Evolutionary conservation across 1,140 invertebrate species (phyloP), one percentile per base, ranked within the genome.

Genomic region (Metaphire vulgaris): DNA sequence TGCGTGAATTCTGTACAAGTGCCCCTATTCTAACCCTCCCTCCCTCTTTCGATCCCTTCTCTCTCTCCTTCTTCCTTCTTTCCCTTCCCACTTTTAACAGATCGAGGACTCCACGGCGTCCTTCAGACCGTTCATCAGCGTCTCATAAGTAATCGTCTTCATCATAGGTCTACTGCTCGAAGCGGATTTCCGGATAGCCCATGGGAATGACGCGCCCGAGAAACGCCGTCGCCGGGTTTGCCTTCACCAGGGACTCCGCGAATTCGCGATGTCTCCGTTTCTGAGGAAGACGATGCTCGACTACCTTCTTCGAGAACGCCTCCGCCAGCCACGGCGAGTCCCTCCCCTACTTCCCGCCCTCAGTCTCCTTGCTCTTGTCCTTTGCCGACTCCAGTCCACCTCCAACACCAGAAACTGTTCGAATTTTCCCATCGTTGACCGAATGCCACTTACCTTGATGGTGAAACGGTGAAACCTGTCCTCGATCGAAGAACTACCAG

Each of bases 181-280:
- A 33, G 2, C 21, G 26, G 21, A 77, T 73, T 34, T 56, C 72
- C 1, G 64, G 56, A 34, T 78, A 78, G 64, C 75, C 77, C 77
- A 78, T 78, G 26, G 77, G 77, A 66, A 75, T 78, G n/a, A 78
- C 77, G 30, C 77, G 77, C 6, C 77, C 77, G 2, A 78, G 77
- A 74, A 78, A 78, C 0, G 77, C 77, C 29, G 77, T 78, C 26
- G 75, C 64, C 15, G 77, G 77, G 68, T 78, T 71, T 32, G 70
- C 70, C 16, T 65, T 29, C 1, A 69, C 34, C 29, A 78, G 73
- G 32, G 33, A 26, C 16, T 75, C 77, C 1, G 77, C 77, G 12
- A 68, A n/a, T n/a, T n/a, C n/a, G n/a, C n/a, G n/a, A n/a, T 78
- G 69, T 78, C 77, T 6, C 26, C 69, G 21, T 71, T 71, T 28